phyloP scores from a whole-genome alignment of 2,888 invertebrate species.

The Cyclophora punctaria region DNA sequence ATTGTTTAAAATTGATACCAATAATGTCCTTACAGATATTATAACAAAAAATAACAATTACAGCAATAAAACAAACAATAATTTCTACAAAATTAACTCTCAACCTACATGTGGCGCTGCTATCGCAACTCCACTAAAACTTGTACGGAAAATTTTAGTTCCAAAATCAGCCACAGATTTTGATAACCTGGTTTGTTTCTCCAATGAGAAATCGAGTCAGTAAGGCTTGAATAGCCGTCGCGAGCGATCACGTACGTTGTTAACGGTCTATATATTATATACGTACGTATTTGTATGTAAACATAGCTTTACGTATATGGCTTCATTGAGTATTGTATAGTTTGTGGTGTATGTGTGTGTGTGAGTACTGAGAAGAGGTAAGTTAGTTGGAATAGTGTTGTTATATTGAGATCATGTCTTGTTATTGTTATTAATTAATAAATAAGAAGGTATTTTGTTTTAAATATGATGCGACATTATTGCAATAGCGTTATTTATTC shows the following conservation, averaged over 20 bases:
- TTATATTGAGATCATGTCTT: too few relatives aligned
- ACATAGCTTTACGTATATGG: conserved; percentile 25
- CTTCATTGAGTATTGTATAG: conserved; percentile 24
- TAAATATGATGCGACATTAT: too few relatives aligned
- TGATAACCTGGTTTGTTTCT: conserved; percentile 7
- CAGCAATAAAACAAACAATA: too few relatives aligned
- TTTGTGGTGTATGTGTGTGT: not conserved
- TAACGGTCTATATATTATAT: conserved; percentile 31
- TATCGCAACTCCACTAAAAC: not conserved
- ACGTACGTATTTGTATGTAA: conserved; percentile 23
- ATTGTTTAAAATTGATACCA: too few relatives aligned
- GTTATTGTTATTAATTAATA: too few relatives aligned
- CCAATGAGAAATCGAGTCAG: conserved; percentile 39
- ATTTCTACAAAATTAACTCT: conserved; percentile 4
- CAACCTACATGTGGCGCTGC: not conserved
- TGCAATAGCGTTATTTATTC: too few relatives aligned
- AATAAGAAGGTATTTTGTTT: too few relatives aligned
- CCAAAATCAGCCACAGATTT: not conserved
- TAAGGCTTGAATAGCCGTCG: conserved; percentile 49
- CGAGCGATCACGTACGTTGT: conserved; percentile 26
- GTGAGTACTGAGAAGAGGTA: conserved; percentile 5
- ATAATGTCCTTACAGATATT: too few relatives aligned
- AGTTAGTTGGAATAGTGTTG: not conserved
- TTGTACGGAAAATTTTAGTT: not conserved
- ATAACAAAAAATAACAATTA: too few relatives aligned